Conservation (phyloP, 2,888 invertebrate species). For the Lasioglossum figueresi region DNA sequence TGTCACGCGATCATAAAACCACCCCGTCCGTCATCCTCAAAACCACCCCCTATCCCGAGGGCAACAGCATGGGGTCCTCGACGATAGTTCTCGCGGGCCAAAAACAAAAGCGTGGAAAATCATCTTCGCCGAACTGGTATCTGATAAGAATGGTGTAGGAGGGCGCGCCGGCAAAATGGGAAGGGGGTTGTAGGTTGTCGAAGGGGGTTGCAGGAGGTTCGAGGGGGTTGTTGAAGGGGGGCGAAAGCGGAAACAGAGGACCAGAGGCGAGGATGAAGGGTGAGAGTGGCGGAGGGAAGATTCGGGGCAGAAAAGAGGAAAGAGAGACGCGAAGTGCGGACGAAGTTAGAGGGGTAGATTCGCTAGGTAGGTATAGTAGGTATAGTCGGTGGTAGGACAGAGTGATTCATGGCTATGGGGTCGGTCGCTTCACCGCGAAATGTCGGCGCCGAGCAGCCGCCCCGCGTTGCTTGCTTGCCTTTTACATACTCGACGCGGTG, state of each 20-base stretch:
- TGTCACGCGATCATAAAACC: background rate
- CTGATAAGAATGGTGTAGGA: background rate
- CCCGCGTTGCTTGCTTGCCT: slow-evolving; percentile 66
- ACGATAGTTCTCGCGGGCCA: background rate
- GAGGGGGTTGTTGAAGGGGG: slow-evolving; percentile 3
- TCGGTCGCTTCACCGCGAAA: slow-evolving; percentile 78
- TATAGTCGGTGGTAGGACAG: slow-evolving; percentile 77
- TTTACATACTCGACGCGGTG: slow-evolving; percentile 66
- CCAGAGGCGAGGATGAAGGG: slow-evolving; percentile 36
- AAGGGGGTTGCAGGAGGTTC: background rate
- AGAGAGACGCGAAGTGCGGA: slow-evolving; percentile 39
- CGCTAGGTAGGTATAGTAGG: slow-evolving; percentile 66
- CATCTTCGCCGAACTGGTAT: background rate
- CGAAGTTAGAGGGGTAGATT: slow-evolving; percentile 56
- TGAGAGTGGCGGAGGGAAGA: slow-evolving; percentile 23
- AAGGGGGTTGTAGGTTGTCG: background rate
- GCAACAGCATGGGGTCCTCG: background rate
- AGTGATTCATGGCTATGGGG: slow-evolving; percentile 79
- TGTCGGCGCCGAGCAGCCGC: slow-evolving; percentile 77
- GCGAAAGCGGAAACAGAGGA: slow-evolving; percentile 47
- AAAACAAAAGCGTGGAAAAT: background rate
- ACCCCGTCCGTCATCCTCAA: background rate
- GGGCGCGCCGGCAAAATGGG: background rate
- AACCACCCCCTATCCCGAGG: background rate
- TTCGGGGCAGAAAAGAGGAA: slow-evolving; percentile 15